phyloP scores from a whole-genome alignment of 1,140 invertebrate genomes.

The Ooceraea biroi region DNA sequence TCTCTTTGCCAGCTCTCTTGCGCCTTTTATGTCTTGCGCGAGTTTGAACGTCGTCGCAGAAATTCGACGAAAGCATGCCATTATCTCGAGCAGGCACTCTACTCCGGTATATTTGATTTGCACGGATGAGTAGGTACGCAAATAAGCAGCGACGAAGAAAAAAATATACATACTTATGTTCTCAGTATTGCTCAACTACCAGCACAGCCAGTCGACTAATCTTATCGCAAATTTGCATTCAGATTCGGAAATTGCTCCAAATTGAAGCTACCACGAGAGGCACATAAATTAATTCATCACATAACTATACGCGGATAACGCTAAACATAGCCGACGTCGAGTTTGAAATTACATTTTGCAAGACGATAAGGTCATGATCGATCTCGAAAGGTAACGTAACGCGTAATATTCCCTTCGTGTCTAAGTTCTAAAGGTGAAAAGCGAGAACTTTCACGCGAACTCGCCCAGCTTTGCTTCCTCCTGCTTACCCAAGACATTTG shows the following conservation, averaged over 20 bases:
- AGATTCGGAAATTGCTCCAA: background rate
- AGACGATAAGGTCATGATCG: background rate
- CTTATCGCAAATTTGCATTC: background rate
- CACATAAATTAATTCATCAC: background rate
- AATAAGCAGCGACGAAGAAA: slow-evolving; percentile 31
- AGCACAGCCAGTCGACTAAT: background rate
- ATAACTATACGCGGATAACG: background rate
- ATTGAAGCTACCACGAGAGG: background rate
- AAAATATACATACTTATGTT: background rate
- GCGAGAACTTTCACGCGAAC: background rate
- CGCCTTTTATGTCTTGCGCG: background rate
- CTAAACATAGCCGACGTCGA: slow-evolving; percentile 13
- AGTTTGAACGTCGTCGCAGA: slow-evolving; percentile 2
- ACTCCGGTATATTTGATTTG: slow-evolving; percentile 24
- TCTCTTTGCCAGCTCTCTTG: background rate
- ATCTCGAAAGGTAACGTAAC: slow-evolving; percentile 1
- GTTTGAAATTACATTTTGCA: slow-evolving; percentile 11
- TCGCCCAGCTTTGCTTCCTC: no score
- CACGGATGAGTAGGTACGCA: slow-evolving; percentile 28
- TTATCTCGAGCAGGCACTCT: slow-evolving; percentile 47
- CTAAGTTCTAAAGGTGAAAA: background rate
- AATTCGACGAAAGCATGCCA: slow-evolving; percentile 19
- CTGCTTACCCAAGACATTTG: background rate
- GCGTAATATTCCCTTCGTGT: no score
- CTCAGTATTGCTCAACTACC: slow-evolving; percentile 12